Percentiles rank a stretch among this genome's conserved stretches.
Conservation (phyloP, 2,797 vertebrate species). For the Neosalanx taihuensis region DNA sequence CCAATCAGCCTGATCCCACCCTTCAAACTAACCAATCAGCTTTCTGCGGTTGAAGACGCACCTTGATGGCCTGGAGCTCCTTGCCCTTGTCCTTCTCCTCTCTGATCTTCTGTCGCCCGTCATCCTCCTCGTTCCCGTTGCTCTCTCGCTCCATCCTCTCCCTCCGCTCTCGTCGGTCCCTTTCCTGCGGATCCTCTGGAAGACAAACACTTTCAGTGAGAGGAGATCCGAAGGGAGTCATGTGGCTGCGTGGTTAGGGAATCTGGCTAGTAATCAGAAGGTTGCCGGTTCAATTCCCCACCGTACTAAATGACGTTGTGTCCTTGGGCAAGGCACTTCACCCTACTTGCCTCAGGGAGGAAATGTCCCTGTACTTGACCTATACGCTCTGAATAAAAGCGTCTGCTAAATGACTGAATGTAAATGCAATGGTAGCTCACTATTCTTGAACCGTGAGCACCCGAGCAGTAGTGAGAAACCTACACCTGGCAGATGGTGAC, state of each 20-base stretch:
- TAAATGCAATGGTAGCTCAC: too few species aligned
- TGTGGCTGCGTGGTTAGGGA: too few species aligned
- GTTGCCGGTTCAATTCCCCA: too few species aligned
- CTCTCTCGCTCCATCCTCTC: slow-evolving; percentile 95
- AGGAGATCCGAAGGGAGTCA: too few species aligned
- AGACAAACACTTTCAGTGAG: slow-evolving; percentile 8
- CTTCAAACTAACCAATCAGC: neutral
- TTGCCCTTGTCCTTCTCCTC: slow-evolving; percentile 98
- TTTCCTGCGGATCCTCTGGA: slow-evolving; percentile 94
- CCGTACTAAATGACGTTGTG: too few species aligned
- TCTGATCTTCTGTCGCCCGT: slow-evolving; percentile 91
- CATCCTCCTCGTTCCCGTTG: slow-evolving; percentile 93
- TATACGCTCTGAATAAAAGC: too few species aligned
- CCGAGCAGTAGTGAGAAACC: neutral
- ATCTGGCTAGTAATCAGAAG: too few species aligned
- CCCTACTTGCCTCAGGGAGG: too few species aligned
- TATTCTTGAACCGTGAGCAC: too few species aligned
- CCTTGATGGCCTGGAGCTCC: slow-evolving; percentile 95
- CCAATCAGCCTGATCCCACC: neutral
- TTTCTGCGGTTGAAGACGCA: slow-evolving; percentile 34
- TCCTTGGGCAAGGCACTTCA: too few species aligned
- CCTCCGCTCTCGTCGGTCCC: slow-evolving; percentile 89
- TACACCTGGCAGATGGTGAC: neutral
- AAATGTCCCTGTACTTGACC: too few species aligned
- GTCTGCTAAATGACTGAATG: too few species aligned